A percentile compares a stretch with the other conserved stretches of the same genome.
Conservation (phyloP, 1,140 invertebrate species). For the Rhagoletis pomonella region DNA sequence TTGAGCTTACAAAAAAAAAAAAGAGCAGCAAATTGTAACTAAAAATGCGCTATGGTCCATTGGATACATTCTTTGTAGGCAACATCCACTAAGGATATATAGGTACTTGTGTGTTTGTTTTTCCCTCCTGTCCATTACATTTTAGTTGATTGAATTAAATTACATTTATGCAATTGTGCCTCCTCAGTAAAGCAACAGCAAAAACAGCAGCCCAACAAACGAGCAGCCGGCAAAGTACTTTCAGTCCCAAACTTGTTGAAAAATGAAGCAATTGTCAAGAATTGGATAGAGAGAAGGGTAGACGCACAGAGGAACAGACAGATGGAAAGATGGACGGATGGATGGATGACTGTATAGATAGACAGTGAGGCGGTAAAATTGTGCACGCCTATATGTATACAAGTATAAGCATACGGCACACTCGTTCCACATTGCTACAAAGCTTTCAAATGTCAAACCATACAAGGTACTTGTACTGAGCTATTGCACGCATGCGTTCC, state of each 20-base stretch:
- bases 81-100: neutral
- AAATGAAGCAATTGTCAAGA: conserved; percentile 42
- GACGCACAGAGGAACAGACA: neutral
- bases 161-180: conserved; percentile 32
- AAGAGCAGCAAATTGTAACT: neutral
- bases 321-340: neutral
- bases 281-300: neutral
- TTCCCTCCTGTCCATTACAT: neutral
- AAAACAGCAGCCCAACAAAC: neutral
- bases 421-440: neutral
- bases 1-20: neutral
- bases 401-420: neutral
- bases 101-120: neutral
- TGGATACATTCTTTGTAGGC: neutral
- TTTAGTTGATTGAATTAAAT: conserved; percentile 47
- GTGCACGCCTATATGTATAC: neutral
- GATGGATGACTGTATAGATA: neutral
- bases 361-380: neutral
- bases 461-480: neutral
- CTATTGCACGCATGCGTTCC: conserved; percentile 23
- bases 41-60: neutral
- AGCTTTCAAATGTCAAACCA: conserved; percentile 20
- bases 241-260: conserved; percentile 20
- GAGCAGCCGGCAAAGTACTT: too few species aligned
- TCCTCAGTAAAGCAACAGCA: neutral